Base-by-base conservation (phyloP, 2,113 vertebrate species). In the Cheirogaleus medius region DNA sequence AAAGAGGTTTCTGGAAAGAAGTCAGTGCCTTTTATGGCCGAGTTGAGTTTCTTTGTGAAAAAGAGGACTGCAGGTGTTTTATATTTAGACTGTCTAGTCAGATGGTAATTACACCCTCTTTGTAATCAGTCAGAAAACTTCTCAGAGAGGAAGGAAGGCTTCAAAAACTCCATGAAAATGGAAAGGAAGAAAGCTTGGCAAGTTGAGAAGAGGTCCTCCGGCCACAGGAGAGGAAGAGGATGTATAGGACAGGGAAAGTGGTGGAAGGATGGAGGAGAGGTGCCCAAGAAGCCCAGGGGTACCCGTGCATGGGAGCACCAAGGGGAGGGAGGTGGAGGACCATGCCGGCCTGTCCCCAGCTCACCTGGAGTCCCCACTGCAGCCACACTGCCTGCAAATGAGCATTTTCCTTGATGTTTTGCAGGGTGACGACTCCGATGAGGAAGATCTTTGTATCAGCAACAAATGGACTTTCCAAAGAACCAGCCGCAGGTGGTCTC, bases 401-500 rank as follows among this genome's bases (percentile, higher is more conserved):
- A n/a, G 18, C 27, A 0, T 47, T 23, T 18, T 44, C 39, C 90
- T 42, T 98, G 21, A 3, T 98, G 56, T 98, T 94, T 96, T 95
- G 21, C 93, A 99, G 99, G 99, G 99, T 97, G 99, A 99, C 95
- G 99, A 99, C 98, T 99, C 99, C 1, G 99, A 99, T 98, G 99
- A 99, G 98, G 99, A 99, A 98, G 99, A 99, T 60, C 99, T 99
- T 23, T 98, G 99, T 97, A 99, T 99, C 99, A 99, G 99, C 97
- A 99, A 99, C 98, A 99, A 99, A 98, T 99, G 99, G 99, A 99
- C 99, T 44, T 99, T 99, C 95, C 99, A 99, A 98, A 99, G 99
- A 98, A 99, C 99, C 96, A 99, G 99, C 98, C 99, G 98, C 49
- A 99, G 99, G 95, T 99, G 99, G 99, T 99, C 99, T 95, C 99